These are phyloP conservation scores for Sibirionetta formosa DNA, from an alignment of 2,797 vertebrate genomes.

Conservation along the genomic window DNA sequence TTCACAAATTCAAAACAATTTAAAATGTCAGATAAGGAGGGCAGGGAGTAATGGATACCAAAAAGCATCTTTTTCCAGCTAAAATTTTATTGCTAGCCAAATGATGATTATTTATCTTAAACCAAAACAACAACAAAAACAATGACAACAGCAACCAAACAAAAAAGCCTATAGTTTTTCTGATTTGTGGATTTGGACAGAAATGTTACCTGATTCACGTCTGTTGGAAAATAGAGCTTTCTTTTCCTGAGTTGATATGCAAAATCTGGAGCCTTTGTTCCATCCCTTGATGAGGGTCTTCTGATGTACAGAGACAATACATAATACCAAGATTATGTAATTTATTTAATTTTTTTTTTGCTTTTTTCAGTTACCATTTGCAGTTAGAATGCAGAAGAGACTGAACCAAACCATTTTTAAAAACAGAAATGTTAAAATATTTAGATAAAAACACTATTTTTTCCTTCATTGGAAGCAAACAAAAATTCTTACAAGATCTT, in stretches of 20 bases:
- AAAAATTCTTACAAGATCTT: not conserved
- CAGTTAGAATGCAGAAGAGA: not conserved
- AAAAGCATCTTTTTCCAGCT: constrained; percentile 40
- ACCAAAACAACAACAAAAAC: not conserved
- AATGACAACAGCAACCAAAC: not conserved
- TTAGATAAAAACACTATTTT: not conserved
- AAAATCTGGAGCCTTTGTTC: not conserved
- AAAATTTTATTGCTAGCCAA: constrained; percentile 1
- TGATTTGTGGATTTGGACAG: not conserved
- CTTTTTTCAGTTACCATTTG: not conserved
- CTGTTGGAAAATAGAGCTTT: not conserved
- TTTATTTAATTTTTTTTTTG: not conserved
- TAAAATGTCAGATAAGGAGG: constrained; percentile 34
- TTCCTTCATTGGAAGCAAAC: not conserved
- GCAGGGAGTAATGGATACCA: constrained; percentile 25
- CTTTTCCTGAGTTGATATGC: not conserved
- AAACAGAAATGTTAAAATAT: not conserved
- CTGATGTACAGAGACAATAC: not conserved
- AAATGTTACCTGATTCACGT: not conserved
- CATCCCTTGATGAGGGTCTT: not conserved
- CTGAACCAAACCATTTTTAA: not conserved
- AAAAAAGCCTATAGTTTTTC: not conserved
- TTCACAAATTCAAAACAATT: constrained; percentile 75
- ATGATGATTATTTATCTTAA: constrained; percentile 39
- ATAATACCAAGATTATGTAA: not conserved